phyloP scores from a whole-genome alignment of 2,113 vertebrate species.

The Tautogolabrus adspersus region DNA sequence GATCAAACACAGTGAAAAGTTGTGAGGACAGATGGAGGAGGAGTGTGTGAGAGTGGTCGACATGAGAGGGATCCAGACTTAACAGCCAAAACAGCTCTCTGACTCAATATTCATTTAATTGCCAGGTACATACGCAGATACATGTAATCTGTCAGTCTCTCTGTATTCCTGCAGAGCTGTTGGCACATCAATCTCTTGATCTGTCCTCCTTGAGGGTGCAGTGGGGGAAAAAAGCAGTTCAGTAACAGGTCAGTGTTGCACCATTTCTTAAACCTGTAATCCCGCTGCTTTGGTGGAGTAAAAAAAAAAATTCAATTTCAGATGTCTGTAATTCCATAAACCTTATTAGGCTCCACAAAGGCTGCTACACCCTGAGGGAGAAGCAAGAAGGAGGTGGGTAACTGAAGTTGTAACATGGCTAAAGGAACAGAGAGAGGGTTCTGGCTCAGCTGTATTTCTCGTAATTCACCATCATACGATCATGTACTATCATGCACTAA shows the following conservation, averaged over 20 bases:
- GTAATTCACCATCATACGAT: constrained; percentile 31
- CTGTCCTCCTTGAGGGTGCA: constrained; percentile 45
- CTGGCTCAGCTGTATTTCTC: not conserved
- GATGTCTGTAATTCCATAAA: constrained; percentile 82
- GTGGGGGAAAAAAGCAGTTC: constrained; percentile 48
- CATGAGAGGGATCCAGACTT: constrained; percentile 39
- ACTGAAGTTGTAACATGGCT: constrained; percentile 50
- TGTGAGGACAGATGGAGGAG: constrained; percentile 50
- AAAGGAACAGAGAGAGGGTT: constrained; percentile 18
- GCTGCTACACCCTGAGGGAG: constrained; percentile 62
- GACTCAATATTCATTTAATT: constrained; percentile 53
- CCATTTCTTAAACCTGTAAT: constrained; percentile 65
- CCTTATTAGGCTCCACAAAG: constrained; percentile 79
- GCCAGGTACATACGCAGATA: constrained; percentile 28
- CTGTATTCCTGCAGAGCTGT: not conserved
- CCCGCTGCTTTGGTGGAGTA: constrained; percentile 70
- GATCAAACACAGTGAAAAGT: constrained; percentile 72
- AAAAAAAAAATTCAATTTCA: constrained; percentile 80
- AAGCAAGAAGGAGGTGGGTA: constrained; percentile 27
- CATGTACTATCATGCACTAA: not conserved
- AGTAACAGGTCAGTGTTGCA: constrained; percentile 68
- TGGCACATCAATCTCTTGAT: constrained; percentile 24
- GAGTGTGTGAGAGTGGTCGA: constrained; percentile 48
- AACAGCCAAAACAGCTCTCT: constrained; percentile 38
- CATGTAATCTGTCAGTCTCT: constrained; percentile 10